Conservation (phyloP, 2,113 vertebrate genomes). For the Axis porcinus region DNA sequence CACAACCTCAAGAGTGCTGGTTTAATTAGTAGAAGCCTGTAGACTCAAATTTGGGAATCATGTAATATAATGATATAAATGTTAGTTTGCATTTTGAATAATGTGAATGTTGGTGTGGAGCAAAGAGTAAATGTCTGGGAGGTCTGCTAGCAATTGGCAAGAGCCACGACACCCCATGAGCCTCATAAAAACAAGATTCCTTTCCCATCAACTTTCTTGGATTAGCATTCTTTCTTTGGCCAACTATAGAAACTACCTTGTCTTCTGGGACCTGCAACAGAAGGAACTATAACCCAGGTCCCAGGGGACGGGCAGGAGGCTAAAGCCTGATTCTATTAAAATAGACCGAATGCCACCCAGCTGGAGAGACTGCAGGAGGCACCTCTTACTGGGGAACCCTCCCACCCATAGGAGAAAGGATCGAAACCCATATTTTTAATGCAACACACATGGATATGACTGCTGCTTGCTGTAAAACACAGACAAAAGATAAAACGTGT, state of each 20-base stretch:
- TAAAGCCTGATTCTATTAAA: neutral
- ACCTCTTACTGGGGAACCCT: neutral
- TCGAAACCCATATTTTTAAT: neutral
- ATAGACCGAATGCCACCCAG: neutral
- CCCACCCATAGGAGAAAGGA: neutral
- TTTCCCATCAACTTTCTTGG: neutral
- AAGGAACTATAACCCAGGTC: neutral
- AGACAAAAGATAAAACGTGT: neutral
- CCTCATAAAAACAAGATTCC: neutral
- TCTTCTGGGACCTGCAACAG: neutral
- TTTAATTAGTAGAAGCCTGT: neutral
- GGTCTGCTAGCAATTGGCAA: neutral
- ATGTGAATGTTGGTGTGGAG: neutral
- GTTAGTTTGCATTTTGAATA: neutral
- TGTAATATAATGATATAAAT: neutral
- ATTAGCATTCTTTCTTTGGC: neutral
- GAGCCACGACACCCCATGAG: neutral
- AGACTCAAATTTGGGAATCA: neutral
- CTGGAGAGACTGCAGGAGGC: neutral
- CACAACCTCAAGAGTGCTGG: neutral
- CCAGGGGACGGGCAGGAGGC: neutral
- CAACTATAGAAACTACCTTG: neutral
- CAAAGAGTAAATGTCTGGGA: neutral
- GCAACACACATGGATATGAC: fast-evolving
- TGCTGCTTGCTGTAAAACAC: neutral